phyloP scores from a whole-genome alignment of 2,888 invertebrate species.

The Cartodere bifasciata region DNA sequence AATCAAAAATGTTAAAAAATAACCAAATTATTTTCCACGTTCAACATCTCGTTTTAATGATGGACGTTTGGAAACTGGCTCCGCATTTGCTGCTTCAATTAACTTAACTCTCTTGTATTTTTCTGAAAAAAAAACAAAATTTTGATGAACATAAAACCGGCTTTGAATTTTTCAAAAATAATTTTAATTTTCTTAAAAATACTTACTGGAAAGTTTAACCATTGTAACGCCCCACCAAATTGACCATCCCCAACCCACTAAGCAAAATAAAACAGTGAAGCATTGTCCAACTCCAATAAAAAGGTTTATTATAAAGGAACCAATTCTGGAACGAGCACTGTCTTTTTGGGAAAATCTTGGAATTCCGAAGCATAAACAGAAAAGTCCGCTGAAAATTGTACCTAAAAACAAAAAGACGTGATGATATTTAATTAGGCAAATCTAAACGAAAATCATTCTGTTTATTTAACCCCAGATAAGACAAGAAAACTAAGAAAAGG shows the following conservation, averaged over 20 bases:
- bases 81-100: slow-evolving; percentile 38
- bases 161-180: slow-evolving; percentile 5
- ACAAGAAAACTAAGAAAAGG: too few relatives aligned
- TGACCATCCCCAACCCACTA: slow-evolving; percentile 97
- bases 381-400: slow-evolving; percentile 77
- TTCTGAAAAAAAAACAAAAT: slow-evolving; percentile 33
- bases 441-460: too few relatives aligned
- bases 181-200: slow-evolving; percentile 5
- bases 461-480: too few relatives aligned
- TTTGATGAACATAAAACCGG: slow-evolving; percentile 23
- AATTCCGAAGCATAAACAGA: slow-evolving; percentile 79
- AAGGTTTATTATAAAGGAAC: slow-evolving; percentile 73
- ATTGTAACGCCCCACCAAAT: slow-evolving; percentile 96
- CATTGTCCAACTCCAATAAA: slow-evolving; percentile 80
- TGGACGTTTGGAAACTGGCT: too few relatives aligned
- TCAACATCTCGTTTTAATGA: too few relatives aligned
- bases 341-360: slow-evolving; percentile 77
- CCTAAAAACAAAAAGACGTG: slow-evolving; percentile 50
- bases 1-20: too few relatives aligned
- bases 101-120: slow-evolving; percentile 52
- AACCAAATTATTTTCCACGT: too few relatives aligned
- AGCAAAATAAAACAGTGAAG: slow-evolving; percentile 86
- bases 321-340: slow-evolving; percentile 59
- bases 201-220: slow-evolving; percentile 79
- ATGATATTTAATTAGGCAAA: too few relatives aligned